Evolutionary conservation across 2,113 vertebrate species (phyloP).

Genomic region (Neotoma lepida): DNA sequence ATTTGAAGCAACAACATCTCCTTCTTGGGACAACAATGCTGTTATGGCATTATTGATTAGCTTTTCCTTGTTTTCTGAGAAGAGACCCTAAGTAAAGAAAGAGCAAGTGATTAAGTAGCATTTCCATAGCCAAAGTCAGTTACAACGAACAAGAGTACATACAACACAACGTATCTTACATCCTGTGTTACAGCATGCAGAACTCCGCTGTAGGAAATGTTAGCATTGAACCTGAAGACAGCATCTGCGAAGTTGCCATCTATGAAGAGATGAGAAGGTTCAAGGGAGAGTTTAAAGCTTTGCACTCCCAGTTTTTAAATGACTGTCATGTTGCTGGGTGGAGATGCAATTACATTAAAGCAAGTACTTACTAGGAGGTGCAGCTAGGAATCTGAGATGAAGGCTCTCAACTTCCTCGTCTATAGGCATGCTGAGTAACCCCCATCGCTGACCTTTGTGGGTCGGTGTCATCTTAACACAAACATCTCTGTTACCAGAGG

Average conservation of each 20-base stretch:
- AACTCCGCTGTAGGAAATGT: conserved; percentile 98
- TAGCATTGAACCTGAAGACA: conserved; percentile 98
- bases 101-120: conserved; percentile 41
- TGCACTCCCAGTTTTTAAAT: not conserved
- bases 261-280: conserved; percentile 80
- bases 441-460: conserved; percentile 96
- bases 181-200: conserved; percentile 99
- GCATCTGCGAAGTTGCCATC: conserved; percentile 98
- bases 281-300: conserved; percentile 31
- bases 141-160: conserved; percentile 13
- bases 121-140: conserved; percentile 37
- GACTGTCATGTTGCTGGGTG: not conserved
- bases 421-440: conserved; percentile 97
- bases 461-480: conserved; percentile 98
- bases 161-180: conserved; percentile 87
- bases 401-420: conserved; percentile 99
- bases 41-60: conserved; percentile 98
- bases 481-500: conserved; percentile 97
- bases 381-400: conserved; percentile 95
- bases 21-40: conserved; percentile 94
- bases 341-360: conserved; percentile 5
- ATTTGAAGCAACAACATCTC: conserved; percentile 90
- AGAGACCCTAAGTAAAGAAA: conserved; percentile 90
- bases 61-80: conserved; percentile 99
- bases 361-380: conserved; percentile 94